Conservation (phyloP, 2,113 vertebrate genomes). For the Pycnonotus jocosus region DNA sequence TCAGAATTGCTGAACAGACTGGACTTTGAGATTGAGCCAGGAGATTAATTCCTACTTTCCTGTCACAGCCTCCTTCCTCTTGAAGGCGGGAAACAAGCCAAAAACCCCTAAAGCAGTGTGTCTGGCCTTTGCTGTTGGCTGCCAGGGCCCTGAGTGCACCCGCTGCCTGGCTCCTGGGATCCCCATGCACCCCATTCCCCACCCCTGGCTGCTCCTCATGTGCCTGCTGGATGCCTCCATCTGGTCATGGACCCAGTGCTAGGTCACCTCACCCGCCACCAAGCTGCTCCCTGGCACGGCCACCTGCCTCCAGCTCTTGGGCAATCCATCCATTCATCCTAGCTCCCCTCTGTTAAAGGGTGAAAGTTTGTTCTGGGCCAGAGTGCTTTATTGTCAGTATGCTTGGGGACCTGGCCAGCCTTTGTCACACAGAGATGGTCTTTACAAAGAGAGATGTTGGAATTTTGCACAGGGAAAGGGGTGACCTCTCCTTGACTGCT, state of each 20-base stretch:
- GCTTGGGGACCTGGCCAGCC: background rate
- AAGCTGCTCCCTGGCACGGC: background rate
- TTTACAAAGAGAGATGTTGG: background rate
- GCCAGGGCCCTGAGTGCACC: background rate
- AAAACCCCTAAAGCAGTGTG: background rate
- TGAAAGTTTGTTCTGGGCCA: background rate
- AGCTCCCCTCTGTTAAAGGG: background rate
- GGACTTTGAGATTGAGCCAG: constrained; percentile 15
- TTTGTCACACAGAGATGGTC: background rate
- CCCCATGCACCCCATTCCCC: background rate
- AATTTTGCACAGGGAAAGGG: background rate
- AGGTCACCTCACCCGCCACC: background rate
- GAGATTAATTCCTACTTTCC: constrained; percentile 38
- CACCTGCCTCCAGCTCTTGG: background rate
- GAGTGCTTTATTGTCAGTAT: background rate
- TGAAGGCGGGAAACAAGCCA: constrained; percentile 20
- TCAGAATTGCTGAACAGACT: background rate
- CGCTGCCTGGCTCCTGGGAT: background rate
- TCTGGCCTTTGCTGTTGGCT: background rate
- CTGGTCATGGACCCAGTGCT: fast-evolving
- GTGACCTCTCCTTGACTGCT: background rate
- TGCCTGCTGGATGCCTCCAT: background rate
- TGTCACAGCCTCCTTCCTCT: constrained; percentile 33
- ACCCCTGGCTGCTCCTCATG: background rate
- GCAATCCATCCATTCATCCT: background rate